A percentile compares a stretch with the other conserved stretches of the same genome.
Evolutionary conservation across 2,888 invertebrate genomes (phyloP).

Genomic region (Gymnocheta viridis): DNA sequence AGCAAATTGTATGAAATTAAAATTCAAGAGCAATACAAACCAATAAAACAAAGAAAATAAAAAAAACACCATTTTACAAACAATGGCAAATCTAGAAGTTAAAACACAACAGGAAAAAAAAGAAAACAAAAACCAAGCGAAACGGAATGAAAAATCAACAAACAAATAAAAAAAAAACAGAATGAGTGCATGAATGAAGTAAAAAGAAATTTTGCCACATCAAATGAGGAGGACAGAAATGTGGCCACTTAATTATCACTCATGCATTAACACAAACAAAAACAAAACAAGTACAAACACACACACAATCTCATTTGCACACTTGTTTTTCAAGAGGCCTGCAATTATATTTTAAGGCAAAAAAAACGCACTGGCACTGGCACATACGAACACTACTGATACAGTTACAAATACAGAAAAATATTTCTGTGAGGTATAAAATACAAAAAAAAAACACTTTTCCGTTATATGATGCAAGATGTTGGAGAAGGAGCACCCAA

Average conservation of each 20-base stretch:
- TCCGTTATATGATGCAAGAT: constrained; percentile 14
- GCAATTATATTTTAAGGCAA: constrained; percentile 32
- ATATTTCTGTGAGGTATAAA: background rate
- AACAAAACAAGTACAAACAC: background rate
- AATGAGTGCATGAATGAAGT: constrained; percentile 18
- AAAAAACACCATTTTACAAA: constrained; percentile 21
- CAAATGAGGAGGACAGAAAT: constrained; percentile 65
- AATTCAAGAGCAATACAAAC: constrained; percentile 68
- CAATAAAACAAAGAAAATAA: constrained; percentile 52
- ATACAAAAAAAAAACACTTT: constrained; percentile 18
- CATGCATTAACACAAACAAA: constrained; percentile 68
- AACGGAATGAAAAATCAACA: constrained; percentile 26
- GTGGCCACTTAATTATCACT: constrained; percentile 75
- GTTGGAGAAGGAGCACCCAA: background rate
- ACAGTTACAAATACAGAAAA: background rate
- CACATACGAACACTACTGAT: constrained; percentile 3
- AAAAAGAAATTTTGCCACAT: constrained; percentile 57
- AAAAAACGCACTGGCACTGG: constrained; percentile 41
- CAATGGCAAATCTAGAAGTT: constrained; percentile 47
- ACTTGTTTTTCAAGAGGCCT: constrained; percentile 40
- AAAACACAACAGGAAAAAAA: constrained; percentile 29
- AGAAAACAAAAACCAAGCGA: constrained; percentile 13
- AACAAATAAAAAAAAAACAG: constrained; percentile 12
- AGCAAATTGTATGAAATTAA: constrained; percentile 67
- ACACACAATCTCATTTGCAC: constrained; percentile 20